Evolutionary conservation across 2,113 vertebrate species (phyloP), one percentile per base, ranked within the genome.

Genomic region (Chrysemys picta): DNA sequence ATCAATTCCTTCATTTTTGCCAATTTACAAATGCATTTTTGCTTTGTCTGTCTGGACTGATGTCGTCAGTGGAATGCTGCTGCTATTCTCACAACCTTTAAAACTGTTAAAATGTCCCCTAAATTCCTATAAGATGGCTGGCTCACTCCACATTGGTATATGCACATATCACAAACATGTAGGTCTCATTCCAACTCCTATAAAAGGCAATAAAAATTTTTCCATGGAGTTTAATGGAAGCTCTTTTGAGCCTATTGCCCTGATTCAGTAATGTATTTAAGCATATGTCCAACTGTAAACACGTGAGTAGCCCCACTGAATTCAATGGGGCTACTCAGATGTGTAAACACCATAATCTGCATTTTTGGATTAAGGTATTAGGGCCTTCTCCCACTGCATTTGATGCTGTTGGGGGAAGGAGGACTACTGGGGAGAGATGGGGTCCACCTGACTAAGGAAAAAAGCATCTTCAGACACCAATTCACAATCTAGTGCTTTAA

Each of bases 241-340:
- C 78, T 94, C 88, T 93, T 52, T 6, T 53, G 69, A 89, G 69
- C 76, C 89, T 62, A 87, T 42, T 95, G 95, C 59, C 86, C 24
- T 56, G 76, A 35, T 93, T 50, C 54, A 80, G 16, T 0, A 5
- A 91, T 93, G 31, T 87, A 76, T 89, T 96, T 93, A 94, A 80
- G 79, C 47, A 76, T 14, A 76, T 52, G 84, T 93, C 94, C 94
- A 94, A 85, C n/a, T 65, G 31, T 8, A 87, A 93, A 86, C n/a
- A 87, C 62, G 69, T 87, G 90, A 96, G 91, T 94, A 97, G 95
- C 93, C 9, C 59, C 95, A 93, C 16, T 35, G 54, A 56, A 69
- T 76, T 96, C 53, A 54, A 8, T 54, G 21, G 8, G 21, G 53
- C 53, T 22, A 81, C 88, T 96, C 86, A 93, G 91, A 93, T 31